Evolutionary conservation across 2,797 vertebrate species (phyloP), one percentile per base, ranked within the genome.

Genomic region (Arnoldichthys spilopterus): DNA sequence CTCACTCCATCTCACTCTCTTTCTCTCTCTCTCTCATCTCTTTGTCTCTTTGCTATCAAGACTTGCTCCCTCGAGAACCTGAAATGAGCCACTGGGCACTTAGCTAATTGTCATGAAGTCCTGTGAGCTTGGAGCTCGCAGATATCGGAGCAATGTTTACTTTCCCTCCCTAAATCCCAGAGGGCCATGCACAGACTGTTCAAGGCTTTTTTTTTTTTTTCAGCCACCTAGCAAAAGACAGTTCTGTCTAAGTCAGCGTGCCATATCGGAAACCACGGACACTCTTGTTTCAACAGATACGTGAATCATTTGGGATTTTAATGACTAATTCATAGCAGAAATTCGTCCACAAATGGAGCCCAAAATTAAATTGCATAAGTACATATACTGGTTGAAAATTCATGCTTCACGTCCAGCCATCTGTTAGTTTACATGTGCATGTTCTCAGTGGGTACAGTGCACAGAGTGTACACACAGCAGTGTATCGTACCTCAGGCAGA

Each of bases 61-160:
- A 69, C 66, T 28, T 37, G 34, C 63, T 78, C 80, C 75, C 70
- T 1, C 7, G 69, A 72, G 75, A 26, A 40, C 30, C 37, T 22
- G 11, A 22, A 45, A 34, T 74, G 74, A 68, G 69, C 47, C 62
- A 45, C 75, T 62, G 51, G 70, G 70, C 70, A n/a, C 62, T 73
- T 43, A 24, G 70, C 56, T 78, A 77, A 69, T 74, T 77, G 69
- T 77, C 79, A 74, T 80, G 74, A 80, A 69, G 73, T 56, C 58
- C 59, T 64, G 67, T 45, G 59, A 64, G 73, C 73, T 34, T 47
- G 22, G 37, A 77, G 75, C 63, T 72, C 43, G 51, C 59, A 56
- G 43, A 40, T 30, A 77, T 66, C 56, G 61, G 15, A 64, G 45
- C 51, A 51, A 28, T 77, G 74, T 81, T 73, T 64, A 77, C 70